These are phyloP conservation scores for Nomada ruficornis DNA, from an alignment of 2,888 invertebrate species.

Conservation along the genomic window DNA sequence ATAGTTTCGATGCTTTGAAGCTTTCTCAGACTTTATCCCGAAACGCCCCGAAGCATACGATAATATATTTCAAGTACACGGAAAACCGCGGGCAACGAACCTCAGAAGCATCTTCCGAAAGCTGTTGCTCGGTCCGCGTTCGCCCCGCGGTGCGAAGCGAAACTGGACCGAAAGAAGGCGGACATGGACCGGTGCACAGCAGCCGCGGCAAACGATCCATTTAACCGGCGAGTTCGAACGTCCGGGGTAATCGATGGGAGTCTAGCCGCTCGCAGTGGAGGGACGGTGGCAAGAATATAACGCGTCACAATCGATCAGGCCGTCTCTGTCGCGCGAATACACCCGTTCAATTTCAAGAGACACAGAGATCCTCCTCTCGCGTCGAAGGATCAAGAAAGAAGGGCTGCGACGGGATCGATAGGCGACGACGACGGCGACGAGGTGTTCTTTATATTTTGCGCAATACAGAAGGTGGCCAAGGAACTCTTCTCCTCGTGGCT, in stretches of 20 bases:
- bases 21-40: background rate
- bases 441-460: conserved; percentile 47
- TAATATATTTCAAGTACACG: no score
- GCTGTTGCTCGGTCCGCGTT: no score
- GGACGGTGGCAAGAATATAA: conserved; percentile 49
- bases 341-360: conserved; percentile 37
- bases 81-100: no score
- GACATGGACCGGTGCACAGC: conserved; percentile 22
- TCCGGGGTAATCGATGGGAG: conserved; percentile 47
- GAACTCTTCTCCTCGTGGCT: conserved; percentile 35
- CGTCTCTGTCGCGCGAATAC: background rate
- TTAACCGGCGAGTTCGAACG: conserved; percentile 41
- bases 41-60: no score
- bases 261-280: conserved; percentile 15
- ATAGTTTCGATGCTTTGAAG: no score
- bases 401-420: conserved; percentile 40
- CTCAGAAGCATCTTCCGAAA: no score
- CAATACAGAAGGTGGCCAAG: conserved; percentile 9
- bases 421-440: conserved; percentile 16
- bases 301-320: conserved; percentile 43
- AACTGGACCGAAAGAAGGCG: background rate
- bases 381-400: conserved; percentile 44
- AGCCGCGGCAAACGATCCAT: conserved; percentile 22
- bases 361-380: conserved; percentile 10
- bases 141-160: background rate